Evolutionary conservation across 2,888 invertebrate species (phyloP).

Genomic region (Heterodera filipjevi): DNA sequence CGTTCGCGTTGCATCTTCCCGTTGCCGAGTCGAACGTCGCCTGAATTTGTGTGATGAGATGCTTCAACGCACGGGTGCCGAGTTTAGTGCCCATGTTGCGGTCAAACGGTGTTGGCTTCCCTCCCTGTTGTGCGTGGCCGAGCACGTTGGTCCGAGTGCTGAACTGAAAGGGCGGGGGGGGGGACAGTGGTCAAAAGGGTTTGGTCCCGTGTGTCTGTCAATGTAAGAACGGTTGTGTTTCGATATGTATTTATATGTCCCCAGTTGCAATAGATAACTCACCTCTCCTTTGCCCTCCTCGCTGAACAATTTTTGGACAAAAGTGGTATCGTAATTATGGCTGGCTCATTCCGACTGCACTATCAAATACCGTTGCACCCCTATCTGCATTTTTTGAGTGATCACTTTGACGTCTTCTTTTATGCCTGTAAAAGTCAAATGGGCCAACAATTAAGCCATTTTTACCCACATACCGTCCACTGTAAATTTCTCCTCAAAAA

Average conservation of each 20-base stretch:
- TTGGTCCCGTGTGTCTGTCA: no score
- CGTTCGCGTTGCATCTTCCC: slow-evolving; percentile 44
- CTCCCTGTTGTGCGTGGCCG: slow-evolving; percentile 83
- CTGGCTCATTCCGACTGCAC: slow-evolving; percentile 89
- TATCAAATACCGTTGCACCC: slow-evolving; percentile 65
- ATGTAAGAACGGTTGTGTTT: no score
- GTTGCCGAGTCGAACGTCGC: slow-evolving; percentile 41
- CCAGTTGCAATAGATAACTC: no score
- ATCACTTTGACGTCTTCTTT: slow-evolving; percentile 63
- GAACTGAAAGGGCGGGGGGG: slow-evolving; percentile 72
- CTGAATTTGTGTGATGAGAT: slow-evolving; percentile 73
- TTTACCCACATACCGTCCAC: slow-evolving; percentile 45
- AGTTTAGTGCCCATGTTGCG: slow-evolving; percentile 98
- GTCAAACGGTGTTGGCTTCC: slow-evolving; percentile 95
- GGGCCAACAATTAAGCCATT: neutral
- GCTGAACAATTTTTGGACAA: slow-evolving; percentile 88
- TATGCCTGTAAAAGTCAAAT: slow-evolving; percentile 48
- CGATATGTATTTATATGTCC: no score
- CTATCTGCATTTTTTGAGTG: slow-evolving; percentile 63
- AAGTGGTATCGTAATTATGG: slow-evolving; percentile 93
- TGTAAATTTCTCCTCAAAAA: slow-evolving; percentile 76
- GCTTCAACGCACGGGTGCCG: slow-evolving; percentile 91
- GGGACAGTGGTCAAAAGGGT: neutral
- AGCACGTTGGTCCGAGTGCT: slow-evolving; percentile 94
- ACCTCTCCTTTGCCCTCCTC: slow-evolving; percentile 78